phyloP scores from a whole-genome alignment of 2,797 vertebrate genomes.

The Pipistrellus pipistrellus region DNA sequence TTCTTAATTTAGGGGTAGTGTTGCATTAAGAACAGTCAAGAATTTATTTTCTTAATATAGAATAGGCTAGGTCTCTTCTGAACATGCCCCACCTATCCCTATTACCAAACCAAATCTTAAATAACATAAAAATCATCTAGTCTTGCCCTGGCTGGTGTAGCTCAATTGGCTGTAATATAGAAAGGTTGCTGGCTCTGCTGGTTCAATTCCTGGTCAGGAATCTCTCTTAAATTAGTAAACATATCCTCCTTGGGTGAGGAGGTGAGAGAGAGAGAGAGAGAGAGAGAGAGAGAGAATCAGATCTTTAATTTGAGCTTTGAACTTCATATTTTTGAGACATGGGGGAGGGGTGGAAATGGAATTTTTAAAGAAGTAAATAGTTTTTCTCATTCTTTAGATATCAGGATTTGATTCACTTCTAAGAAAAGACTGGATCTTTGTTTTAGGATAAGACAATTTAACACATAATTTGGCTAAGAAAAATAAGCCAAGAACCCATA shows the following conservation, averaged over 20 bases:
- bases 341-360: background rate
- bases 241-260: background rate
- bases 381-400: slow-evolving; percentile 37
- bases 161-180: background rate
- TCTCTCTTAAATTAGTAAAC: background rate
- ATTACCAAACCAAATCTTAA: background rate
- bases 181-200: background rate
- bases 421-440: background rate
- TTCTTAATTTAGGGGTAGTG: background rate
- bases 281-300: background rate
- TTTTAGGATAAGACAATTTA: slow-evolving; percentile 27
- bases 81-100: background rate
- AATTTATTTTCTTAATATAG: slow-evolving; percentile 32
- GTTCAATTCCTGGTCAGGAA: background rate
- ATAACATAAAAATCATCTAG: slow-evolving; percentile 30
- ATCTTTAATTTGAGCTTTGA: background rate
- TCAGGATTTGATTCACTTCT: background rate
- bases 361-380: background rate
- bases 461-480: background rate
- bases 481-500: background rate
- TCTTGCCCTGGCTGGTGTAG: background rate
- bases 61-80: background rate
- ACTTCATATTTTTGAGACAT: slow-evolving; percentile 9
- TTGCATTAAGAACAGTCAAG: background rate
- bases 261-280: too few relatives aligned